Base-by-base conservation (phyloP, 2,888 invertebrate species). In the Choristoneura rosaceana region DNA sequence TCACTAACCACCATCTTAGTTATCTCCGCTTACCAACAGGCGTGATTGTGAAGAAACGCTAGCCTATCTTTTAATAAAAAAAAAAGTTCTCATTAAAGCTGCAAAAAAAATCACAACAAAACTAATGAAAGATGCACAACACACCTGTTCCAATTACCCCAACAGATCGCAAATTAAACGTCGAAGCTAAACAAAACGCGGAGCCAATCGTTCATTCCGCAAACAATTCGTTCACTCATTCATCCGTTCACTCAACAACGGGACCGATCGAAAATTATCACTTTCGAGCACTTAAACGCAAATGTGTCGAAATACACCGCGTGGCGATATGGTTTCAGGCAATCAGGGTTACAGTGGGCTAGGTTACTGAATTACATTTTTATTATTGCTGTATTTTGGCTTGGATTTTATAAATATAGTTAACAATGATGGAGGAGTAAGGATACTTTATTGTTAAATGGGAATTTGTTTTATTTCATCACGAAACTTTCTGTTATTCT, bases 281-380 rank as follows among this genome's bases (percentile, higher is more conserved):
- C 71, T 71, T 71, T 71, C 68, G 47, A 17, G 71, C 71, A 71
- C 71, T 71, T 71, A 63, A 68, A 68, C 63, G 68, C 68, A 71
- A 71, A 71, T 71, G 71, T 71, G 67, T 71, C 63, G 71, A 71
- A 71, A 71, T 68, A 67, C 66, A 67, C 66, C 52, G 61, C 70
- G 65, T 55, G 43, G 65, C 34, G 71, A 67, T 67, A 61, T 52
- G 45, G 33, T 55, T 14, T 25, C 5, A 4, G 55, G 61, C 34
- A 33, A 7, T n/a, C 5, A 45, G 5, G 3, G 61, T 1, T 61
- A 60, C 71, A 71, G 71, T 65, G 50, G 15, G 64, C 41, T 47
- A 60, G 59, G 5, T 43, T 17, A 12, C 5, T 4, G n/a, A 50
- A 60, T 66, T 58, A 43, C 10, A 43, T 43, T 43, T 8, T 43